Conservation (phyloP, 2,797 vertebrate species). For the Sphaeramia orbicularis region DNA sequence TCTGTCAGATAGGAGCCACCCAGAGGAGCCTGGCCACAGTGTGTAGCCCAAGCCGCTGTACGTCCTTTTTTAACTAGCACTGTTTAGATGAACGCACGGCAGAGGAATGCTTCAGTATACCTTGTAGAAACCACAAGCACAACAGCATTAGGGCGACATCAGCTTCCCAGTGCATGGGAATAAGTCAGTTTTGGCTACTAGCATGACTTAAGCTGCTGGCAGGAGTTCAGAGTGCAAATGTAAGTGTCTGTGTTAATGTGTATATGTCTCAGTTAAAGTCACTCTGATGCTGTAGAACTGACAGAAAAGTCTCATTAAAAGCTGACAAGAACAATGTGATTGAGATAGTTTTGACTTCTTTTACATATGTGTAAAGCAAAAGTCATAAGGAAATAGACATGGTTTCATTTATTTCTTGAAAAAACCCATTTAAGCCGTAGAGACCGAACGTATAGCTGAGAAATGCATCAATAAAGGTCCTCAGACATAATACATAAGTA, state of each 20-base stretch:
- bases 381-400: not conserved
- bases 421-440: no score
- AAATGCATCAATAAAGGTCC: no score
- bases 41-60: constrained; percentile 68
- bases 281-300: constrained; percentile 54
- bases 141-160: constrained; percentile 76
- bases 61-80: constrained; percentile 82
- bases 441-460: no score
- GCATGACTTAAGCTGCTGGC: constrained; percentile 50
- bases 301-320: constrained; percentile 40
- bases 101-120: constrained; percentile 83
- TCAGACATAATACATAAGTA: no score
- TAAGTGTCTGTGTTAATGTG: constrained; percentile 33
- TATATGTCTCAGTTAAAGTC: constrained; percentile 26
- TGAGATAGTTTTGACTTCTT: constrained; percentile 32
- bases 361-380: constrained; percentile 15
- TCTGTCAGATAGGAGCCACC: constrained; percentile 83
- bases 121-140: constrained; percentile 82
- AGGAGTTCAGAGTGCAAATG: constrained; percentile 29
- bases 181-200: constrained; percentile 65
- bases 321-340: constrained; percentile 40
- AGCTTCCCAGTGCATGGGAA: constrained; percentile 75
- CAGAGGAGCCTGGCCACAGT: constrained; percentile 74
- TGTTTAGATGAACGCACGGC: constrained; percentile 87
- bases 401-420: no score